These are phyloP conservation scores for Pantherophis vulpinus DNA, from an alignment of 2,797 vertebrate genomes.

Conservation along the genomic window DNA sequence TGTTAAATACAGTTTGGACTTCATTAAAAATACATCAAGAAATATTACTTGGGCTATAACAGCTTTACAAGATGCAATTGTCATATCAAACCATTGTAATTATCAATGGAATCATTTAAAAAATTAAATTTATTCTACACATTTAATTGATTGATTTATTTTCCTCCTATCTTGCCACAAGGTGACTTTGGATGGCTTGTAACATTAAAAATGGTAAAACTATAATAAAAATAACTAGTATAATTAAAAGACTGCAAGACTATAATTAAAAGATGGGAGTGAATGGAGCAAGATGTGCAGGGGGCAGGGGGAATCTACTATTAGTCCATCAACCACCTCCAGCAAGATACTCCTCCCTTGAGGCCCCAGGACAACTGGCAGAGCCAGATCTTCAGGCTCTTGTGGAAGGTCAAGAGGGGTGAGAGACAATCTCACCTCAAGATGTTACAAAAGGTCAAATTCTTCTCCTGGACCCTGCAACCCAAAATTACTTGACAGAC, in stretches of 20 bases:
- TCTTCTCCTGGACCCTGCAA: background rate
- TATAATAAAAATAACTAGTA: background rate
- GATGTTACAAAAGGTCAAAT: background rate
- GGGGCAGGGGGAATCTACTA: background rate
- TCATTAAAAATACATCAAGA: slow-evolving; percentile 18
- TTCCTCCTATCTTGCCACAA: too few relatives aligned
- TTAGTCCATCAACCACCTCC: background rate
- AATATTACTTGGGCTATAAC: background rate
- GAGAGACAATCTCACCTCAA: background rate
- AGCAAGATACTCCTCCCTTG: background rate
- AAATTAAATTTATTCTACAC: background rate
- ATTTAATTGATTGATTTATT: too few relatives aligned
- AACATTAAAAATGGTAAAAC: too few relatives aligned
- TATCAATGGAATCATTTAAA: background rate
- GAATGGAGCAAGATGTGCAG: background rate
- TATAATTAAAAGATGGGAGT: background rate
- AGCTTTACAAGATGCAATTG: background rate
- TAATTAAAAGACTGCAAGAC: background rate
- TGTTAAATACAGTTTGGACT: background rate
- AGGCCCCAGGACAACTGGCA: background rate
- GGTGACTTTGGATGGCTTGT: too few relatives aligned
- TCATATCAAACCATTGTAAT: background rate
- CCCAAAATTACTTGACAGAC: background rate
- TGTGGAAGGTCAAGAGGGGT: background rate
- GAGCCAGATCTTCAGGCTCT: background rate